Evolutionary conservation across 2,888 invertebrate genomes (phyloP).

Genomic region (Beris morrisii): DNA sequence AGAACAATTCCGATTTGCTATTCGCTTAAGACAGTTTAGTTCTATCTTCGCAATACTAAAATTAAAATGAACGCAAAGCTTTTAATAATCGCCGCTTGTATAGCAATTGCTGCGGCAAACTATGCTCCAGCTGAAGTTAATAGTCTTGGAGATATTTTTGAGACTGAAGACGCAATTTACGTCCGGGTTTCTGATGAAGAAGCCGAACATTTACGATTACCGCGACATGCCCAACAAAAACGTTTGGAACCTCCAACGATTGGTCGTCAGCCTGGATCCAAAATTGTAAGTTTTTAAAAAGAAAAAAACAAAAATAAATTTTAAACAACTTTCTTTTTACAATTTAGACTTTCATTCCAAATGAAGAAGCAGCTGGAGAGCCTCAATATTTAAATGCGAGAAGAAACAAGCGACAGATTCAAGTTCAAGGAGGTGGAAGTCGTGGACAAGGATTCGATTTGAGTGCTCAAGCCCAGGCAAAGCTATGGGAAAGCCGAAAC

Average conservation of each 20-base stretch:
- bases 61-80: constrained; percentile 18
- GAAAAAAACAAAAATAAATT: not conserved
- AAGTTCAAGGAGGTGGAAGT: constrained; percentile 4
- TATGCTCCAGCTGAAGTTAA: not conserved
- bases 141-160: constrained; percentile 15
- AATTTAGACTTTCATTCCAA: constrained; percentile 1
- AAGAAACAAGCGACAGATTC: not conserved
- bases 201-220: constrained; percentile 8
- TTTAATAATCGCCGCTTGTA: constrained; percentile 5
- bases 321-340: not conserved
- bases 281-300: not conserved
- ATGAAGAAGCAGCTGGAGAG: not conserved
- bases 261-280: not conserved
- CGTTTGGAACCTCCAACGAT: not conserved
- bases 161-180: constrained; percentile 19
- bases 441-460: not conserved
- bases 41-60: too few species aligned
- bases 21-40: not conserved
- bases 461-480: not conserved
- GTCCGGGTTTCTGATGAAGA: constrained; percentile 16
- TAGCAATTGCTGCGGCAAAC: constrained; percentile 6
- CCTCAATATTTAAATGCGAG: not conserved
- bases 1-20: not conserved
- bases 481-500: constrained; percentile 13
- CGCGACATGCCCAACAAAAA: not conserved